Base-by-base conservation (phyloP, 2,113 vertebrate genomes). In the Peromyscus maniculatus region DNA sequence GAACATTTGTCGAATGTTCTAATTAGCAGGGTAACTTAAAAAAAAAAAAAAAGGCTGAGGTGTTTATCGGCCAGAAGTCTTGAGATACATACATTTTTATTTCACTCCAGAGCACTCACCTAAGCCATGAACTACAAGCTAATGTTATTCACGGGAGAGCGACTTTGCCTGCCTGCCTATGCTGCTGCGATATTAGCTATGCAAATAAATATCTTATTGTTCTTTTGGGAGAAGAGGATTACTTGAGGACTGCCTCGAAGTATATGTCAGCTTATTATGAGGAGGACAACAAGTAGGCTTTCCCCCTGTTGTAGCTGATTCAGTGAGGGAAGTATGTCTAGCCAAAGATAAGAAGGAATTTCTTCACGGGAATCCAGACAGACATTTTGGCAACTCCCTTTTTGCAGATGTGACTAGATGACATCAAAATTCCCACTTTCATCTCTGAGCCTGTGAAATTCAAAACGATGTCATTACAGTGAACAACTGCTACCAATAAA, bases 151-250 rank as follows among this genome's bases (percentile, higher is more conserved):
- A 94, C 77, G 72, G 7, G 93, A 96, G 95, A 96, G 91, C 5
- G 12, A 69, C 43, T 84, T 77, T 80, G 78, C 93, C 59, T 89
- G 88, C 80, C 94, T 92, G 92, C 94, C 87, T 77, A 95, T 86
- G 88, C 71, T 0, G 3, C 92, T 97, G 95, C 78, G 80, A 77
- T 96, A 95, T 89, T 80, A 96, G 75, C 80, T 91, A 92, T 94
- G 92, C 91, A 96, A 96, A 96, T 97, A 94, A 92, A 95, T 96
- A 96, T 89, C 96, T 80, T 95, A 93, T 96, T 96, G 89, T 96
- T 91, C 95, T 86, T 96, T 84, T 92, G 92, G 95, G 95, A 96
- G 77, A 96, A 96, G 92, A 93, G 71, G 59, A 95, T 93, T 96
- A 77, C 72, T 93, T 94, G 96, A 94, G 88, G 80, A 95, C 88